Conservation (phyloP, 2,113 vertebrate genomes). For the Lagenorhynchus albirostris region DNA sequence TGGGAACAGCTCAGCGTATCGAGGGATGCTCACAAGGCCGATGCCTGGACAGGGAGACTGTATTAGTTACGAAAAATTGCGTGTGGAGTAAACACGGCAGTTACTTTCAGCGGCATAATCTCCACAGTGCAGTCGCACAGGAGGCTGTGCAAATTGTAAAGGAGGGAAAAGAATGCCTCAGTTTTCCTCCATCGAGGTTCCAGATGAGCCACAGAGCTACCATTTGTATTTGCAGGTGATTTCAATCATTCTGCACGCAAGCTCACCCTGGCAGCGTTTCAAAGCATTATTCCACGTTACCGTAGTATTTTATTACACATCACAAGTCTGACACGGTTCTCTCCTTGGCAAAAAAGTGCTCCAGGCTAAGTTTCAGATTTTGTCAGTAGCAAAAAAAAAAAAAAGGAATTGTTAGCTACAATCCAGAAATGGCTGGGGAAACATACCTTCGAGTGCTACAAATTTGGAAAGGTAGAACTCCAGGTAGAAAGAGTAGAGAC, state of each 20-base stretch:
- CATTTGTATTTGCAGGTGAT: conserved; percentile 28
- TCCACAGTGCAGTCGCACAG: background rate
- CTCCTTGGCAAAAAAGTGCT: conserved; percentile 55
- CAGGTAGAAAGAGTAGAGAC: background rate
- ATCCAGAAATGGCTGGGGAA: conserved; percentile 61
- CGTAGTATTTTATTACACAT: conserved; percentile 25
- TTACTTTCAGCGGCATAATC: conserved; percentile 17
- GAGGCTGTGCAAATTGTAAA: conserved; percentile 43
- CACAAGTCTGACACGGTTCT: background rate
- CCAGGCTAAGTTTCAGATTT: conserved; percentile 60
- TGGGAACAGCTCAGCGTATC: background rate
- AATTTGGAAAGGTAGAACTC: conserved; percentile 51
- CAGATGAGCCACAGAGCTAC: conserved; percentile 56
- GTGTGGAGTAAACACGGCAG: conserved; percentile 21
- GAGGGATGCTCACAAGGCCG: background rate
- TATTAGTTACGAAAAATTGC: conserved; percentile 9
- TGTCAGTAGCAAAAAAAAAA: conserved; percentile 61
- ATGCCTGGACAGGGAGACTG: background rate
- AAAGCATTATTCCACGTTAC: conserved; percentile 56
- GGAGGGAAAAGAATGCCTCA: conserved; percentile 35
- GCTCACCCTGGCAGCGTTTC: conserved; percentile 57
- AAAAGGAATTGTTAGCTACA: conserved; percentile 34
- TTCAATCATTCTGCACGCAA: conserved; percentile 58
- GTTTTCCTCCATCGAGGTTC: conserved; percentile 24
- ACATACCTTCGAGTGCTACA: conserved; percentile 57